Base-by-base conservation (phyloP, 2,113 vertebrate genomes). In the Neopipo cinnamomea region DNA sequence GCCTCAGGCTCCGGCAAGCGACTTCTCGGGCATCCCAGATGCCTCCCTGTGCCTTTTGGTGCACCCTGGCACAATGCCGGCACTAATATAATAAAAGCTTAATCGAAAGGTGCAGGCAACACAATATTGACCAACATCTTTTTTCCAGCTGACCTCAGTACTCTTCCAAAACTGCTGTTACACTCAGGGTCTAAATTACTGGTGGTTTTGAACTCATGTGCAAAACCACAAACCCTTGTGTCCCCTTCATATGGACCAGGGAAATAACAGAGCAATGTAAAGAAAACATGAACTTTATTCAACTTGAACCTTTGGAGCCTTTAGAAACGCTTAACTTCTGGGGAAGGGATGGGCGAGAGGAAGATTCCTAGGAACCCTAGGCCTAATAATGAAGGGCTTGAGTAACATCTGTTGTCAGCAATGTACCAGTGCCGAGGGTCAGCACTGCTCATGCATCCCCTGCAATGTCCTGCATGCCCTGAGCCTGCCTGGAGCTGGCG, bases 11-110 rank as follows among this genome's bases (percentile, higher is more conserved):
- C 12, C 33, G 65, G 7, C 4, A 58, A 24, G 14, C 19, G 17
- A 21, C 25, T 68, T 47, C 27, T 55, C n/a, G 6, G 53, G 10
- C 39, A 41, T 47, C 6, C 25, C 13, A 73, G 20, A 17, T 9
- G n/a, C 9, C 13, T 58, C 20, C 5, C 6, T 14, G 12, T 52
- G 28, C 28, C 21, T 49, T 65, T 53, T 73, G 44, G 59, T 2
- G 2, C 25, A 55, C 17, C 5, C 24, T 61, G 67, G 11, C 0
- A 4, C 25, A 19, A 3, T 41, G n/a, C 3, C 1, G 22, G 41
- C 22, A 21, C 9, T 28, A 63, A 30, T 11, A 14, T 12, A 72
- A 53, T 5, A 61, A 20, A 89, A 46, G 10, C 20, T 67, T 61
- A 50, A 42, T 68, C 7, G 8, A 28, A 63, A 20, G 27, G 20